Percentiles rank a stretch among this genome's conserved stretches.
Conservation (phyloP, 2,888 invertebrate genomes). For the Cyrtodaria siliqua region DNA sequence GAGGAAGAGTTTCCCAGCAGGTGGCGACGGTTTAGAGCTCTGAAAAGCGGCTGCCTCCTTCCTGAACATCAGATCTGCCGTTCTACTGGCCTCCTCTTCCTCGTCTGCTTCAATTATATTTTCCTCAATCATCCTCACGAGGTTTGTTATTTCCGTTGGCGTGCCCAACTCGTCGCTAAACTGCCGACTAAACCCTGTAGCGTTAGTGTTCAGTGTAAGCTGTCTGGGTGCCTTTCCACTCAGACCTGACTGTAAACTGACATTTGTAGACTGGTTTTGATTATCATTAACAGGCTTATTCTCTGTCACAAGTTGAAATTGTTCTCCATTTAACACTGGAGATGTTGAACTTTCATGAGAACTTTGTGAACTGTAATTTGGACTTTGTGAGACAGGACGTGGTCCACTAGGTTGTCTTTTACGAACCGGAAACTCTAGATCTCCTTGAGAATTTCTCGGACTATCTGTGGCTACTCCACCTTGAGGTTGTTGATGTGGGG, state of each 20-base stretch:
- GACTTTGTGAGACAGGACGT: conserved; percentile 60
- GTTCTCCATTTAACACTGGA: conserved; percentile 51
- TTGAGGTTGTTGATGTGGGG: conserved; percentile 31
- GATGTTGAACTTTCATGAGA: conserved; percentile 63
- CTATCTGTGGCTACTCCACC: conserved; percentile 45
- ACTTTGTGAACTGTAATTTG: conserved; percentile 62
- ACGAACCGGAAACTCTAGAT: conserved; percentile 45
- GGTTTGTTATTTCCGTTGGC: conserved; percentile 78
- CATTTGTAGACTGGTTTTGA: background rate
- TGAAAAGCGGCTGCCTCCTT: conserved; percentile 16
- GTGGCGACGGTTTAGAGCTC: conserved; percentile 47
- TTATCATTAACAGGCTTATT: conserved; percentile 32
- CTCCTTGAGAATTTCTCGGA: conserved; percentile 36
- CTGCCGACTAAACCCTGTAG: conserved; percentile 81
- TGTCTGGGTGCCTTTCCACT: conserved; percentile 26
- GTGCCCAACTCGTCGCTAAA: conserved; percentile 81
- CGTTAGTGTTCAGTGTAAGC: conserved; percentile 62
- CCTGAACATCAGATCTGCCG: conserved; percentile 24
- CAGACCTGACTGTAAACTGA: conserved; percentile 7
- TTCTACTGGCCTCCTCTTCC: conserved; percentile 31
- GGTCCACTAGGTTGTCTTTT: conserved; percentile 62
- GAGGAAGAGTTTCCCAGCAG: conserved; percentile 62
- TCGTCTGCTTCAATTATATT: conserved; percentile 71
- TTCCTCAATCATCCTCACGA: conserved; percentile 81
- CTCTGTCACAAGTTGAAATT: conserved; percentile 17